Conservation (phyloP, 2,888 invertebrate genomes). For the Pristionchus exspectatus region DNA sequence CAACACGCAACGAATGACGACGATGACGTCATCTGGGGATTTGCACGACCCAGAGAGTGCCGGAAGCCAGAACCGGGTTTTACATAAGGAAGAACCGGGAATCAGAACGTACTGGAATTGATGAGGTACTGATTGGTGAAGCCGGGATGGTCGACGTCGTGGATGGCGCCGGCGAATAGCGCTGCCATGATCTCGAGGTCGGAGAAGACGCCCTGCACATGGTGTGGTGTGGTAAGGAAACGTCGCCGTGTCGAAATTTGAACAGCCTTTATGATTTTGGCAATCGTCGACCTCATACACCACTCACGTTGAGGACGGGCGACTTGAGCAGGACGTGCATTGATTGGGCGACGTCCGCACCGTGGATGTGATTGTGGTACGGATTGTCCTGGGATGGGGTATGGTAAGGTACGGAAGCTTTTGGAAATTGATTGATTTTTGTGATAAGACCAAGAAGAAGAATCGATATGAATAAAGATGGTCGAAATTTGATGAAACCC, state of each 20-base stretch:
- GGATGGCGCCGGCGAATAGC: slow-evolving; percentile 96
- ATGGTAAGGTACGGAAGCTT: neutral
- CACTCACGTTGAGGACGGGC: slow-evolving; percentile 81
- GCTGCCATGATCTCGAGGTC: slow-evolving; percentile 96
- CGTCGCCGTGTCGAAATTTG: neutral
- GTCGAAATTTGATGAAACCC: no score
- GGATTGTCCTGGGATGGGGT: slow-evolving; percentile 87
- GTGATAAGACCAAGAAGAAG: neutral
- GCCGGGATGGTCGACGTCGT: slow-evolving; percentile 99
- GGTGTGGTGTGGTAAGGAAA: slow-evolving; percentile 58
- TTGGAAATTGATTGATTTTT: neutral
- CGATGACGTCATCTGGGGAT: slow-evolving; percentile 2
- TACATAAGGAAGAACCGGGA: neutral
- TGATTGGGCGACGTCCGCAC: slow-evolving; percentile 98
- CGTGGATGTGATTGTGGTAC: slow-evolving; percentile 98
- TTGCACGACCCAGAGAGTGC: neutral
- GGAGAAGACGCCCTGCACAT: slow-evolving; percentile 91
- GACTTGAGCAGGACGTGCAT: slow-evolving; percentile 96
- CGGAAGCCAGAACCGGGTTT: neutral
- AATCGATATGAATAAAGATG: neutral
- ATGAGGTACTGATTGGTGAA: slow-evolving; percentile 99
- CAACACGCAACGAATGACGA: slow-evolving; percentile 37
- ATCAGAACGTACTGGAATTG: slow-evolving; percentile 88
- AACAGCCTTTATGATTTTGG: neutral
- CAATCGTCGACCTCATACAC: neutral